These are phyloP conservation scores for Drosophila rufa DNA, from an alignment of 1,140 invertebrate species.

Conservation along the genomic window DNA sequence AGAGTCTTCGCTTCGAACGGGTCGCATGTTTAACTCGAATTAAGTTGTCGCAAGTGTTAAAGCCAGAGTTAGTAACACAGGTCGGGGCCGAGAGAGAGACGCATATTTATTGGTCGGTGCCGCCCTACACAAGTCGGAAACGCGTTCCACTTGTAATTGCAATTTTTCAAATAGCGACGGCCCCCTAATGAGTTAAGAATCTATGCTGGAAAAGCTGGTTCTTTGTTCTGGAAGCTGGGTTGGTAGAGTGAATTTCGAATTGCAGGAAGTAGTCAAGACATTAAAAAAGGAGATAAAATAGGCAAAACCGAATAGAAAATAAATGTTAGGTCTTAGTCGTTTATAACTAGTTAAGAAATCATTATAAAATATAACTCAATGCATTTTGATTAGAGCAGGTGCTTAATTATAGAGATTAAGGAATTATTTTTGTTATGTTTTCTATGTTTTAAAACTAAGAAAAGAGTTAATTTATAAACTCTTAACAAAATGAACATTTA, in stretches of 20 bases:
- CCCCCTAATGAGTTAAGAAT: conserved; percentile 14
- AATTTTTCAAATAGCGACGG: conserved; percentile 36
- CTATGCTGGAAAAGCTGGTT: neutral
- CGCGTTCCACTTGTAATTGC: conserved; percentile 64
- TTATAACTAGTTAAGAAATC: neutral
- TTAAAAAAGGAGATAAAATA: neutral
- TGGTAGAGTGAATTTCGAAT: conserved; percentile 2
- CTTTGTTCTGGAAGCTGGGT: neutral
- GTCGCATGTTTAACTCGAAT: conserved; percentile 68
- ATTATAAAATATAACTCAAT: too few species aligned
- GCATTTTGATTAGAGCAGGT: too few species aligned
- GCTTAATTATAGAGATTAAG: too few species aligned
- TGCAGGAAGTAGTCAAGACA: conserved; percentile 13
- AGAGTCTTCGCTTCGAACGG: conserved; percentile 16
- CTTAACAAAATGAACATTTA: too few species aligned
- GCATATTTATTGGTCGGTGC: conserved; percentile 45
- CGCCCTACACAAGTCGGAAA: conserved; percentile 58
- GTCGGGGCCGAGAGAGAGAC: conserved; percentile 12
- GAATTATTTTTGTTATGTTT: too few species aligned
- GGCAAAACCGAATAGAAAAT: neutral
- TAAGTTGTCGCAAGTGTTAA: conserved; percentile 79
- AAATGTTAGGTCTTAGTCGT: neutral
- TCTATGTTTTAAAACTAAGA: too few species aligned
- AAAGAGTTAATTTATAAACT: too few species aligned
- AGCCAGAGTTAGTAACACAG: conserved; percentile 26